Conservation (phyloP, 2,113 vertebrate species). For the Puntigrus tetrazona region DNA sequence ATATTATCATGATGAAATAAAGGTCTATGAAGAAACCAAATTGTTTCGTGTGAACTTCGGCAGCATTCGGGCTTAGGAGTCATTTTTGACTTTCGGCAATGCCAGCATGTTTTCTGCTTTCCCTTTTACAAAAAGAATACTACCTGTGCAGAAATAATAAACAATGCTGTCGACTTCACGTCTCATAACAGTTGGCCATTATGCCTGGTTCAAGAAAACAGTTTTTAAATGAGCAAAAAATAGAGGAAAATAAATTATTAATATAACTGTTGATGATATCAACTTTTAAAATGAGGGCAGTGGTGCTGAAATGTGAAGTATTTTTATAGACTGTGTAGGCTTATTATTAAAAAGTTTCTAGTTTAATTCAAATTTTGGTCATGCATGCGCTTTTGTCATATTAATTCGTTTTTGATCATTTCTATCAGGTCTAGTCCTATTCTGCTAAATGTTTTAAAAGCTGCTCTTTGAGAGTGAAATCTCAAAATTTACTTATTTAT, state of each 20-base stretch:
- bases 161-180: not conserved
- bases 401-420: not conserved
- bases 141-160: not conserved
- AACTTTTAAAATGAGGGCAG: not conserved
- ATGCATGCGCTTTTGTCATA: not conserved
- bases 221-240: slow-evolving; percentile 2
- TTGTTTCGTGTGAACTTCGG: not conserved
- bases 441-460: not conserved
- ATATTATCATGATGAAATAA: slow-evolving; percentile 46
- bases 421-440: not conserved
- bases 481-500: not conserved
- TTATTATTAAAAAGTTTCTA: not conserved
- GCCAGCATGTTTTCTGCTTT: slow-evolving; percentile 15
- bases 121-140: not conserved
- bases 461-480: not conserved
- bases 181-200: not conserved
- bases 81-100: too few relatives aligned
- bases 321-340: not conserved
- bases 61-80: not conserved
- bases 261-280: not conserved
- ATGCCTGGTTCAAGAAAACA: not conserved
- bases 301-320: not conserved
- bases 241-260: not conserved
- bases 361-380: too few relatives aligned
- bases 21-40: slow-evolving; percentile 38